phyloP scores from a whole-genome alignment of 2,113 vertebrate genomes.

The Platysternon megacephalum region DNA sequence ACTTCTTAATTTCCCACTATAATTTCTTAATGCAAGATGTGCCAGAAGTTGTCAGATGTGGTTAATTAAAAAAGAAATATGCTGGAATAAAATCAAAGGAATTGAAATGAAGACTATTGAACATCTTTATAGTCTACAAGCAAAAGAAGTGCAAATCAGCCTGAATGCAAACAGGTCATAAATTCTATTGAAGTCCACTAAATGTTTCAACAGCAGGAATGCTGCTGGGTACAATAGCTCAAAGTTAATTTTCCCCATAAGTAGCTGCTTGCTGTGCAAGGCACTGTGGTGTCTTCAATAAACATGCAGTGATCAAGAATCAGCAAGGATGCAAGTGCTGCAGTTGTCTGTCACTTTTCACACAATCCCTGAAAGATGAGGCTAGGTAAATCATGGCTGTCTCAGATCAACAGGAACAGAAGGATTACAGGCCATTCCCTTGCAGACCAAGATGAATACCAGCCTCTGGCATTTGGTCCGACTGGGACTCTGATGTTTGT shows the following conservation, averaged over 20 bases:
- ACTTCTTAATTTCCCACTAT: not conserved
- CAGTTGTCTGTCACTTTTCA: not conserved
- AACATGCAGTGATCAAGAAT: not conserved
- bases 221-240: not conserved
- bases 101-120: not conserved
- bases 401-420: not conserved
- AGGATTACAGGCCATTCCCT: constrained; percentile 31
- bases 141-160: not conserved
- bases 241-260: not conserved
- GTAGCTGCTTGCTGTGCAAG: not conserved
- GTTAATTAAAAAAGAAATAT: constrained; percentile 23
- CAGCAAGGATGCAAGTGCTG: not conserved
- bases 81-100: not conserved
- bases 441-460: not conserved
- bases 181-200: not conserved
- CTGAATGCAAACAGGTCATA: constrained; percentile 16
- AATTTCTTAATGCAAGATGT: not conserved
- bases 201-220: not conserved
- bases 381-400: not conserved
- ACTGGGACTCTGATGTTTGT: not conserved
- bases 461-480: constrained; percentile 25
- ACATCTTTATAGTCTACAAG: not conserved
- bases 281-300: not conserved
- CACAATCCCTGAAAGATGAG: not conserved
- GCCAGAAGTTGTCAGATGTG: not conserved